phyloP scores from a whole-genome alignment of 35 echinoderm and acorn worm genomes.

The Acanthaster planci region DNA sequence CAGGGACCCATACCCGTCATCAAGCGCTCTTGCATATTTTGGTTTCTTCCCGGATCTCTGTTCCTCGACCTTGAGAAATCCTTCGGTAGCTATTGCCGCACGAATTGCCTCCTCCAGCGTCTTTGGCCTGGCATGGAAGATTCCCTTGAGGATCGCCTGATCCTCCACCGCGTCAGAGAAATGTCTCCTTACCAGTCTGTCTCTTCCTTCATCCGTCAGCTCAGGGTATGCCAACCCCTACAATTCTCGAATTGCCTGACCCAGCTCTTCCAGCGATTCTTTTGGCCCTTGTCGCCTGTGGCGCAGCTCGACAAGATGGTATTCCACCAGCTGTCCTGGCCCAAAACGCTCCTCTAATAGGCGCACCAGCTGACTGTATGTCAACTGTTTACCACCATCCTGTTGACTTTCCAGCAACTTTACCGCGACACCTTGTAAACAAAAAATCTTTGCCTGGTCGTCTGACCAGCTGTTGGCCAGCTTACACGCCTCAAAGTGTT shows the following conservation, averaged over 20 bases:
- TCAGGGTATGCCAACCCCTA: not conserved
- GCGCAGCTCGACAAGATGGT: not conserved
- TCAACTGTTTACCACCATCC: too few species aligned
- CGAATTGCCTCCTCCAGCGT: not conserved
- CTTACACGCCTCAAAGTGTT: constrained; percentile 40
- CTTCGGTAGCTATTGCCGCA: not conserved
- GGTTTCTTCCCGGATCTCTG: not conserved
- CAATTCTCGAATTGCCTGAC: not conserved
- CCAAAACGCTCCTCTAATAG: not conserved
- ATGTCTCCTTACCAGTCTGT: not conserved
- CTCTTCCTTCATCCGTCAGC: not conserved
- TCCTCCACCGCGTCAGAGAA: not conserved
- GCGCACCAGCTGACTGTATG: not conserved
- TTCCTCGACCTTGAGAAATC: not conserved
- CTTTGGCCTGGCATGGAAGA: not conserved
- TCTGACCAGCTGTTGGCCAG: constrained; percentile 4
- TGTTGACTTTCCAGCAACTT: too few species aligned
- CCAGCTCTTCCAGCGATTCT: not conserved
- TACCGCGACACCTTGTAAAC: not conserved
- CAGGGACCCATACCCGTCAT: too few species aligned
- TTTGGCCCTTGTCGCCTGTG: not conserved
- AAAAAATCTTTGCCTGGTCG: not conserved
- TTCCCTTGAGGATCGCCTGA: not conserved
- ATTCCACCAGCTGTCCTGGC: not conserved
- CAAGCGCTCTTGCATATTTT: too few species aligned